Evolutionary conservation across 2,888 invertebrate genomes (phyloP).

Genomic region (Eilema caniola): DNA sequence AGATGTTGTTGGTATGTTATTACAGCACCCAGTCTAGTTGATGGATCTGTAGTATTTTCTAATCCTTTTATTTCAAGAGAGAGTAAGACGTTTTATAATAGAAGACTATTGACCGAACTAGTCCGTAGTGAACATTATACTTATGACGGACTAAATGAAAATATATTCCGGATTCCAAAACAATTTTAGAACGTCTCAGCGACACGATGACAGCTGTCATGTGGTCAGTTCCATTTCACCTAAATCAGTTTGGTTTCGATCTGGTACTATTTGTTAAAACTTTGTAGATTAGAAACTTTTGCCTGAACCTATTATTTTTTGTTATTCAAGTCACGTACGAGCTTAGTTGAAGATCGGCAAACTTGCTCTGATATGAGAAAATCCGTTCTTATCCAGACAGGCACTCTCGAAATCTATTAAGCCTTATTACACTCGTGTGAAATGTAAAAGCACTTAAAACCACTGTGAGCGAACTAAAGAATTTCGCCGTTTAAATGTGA

Average conservation of each 20-base stretch:
- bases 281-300: conserved; percentile 25
- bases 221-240: background rate
- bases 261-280: conserved; percentile 18
- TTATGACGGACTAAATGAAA: too few relatives aligned
- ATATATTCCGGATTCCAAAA: too few relatives aligned
- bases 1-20: too few relatives aligned
- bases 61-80: too few relatives aligned
- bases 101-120: too few relatives aligned
- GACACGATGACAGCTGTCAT: too few relatives aligned
- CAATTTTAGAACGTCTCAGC: background rate
- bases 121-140: too few relatives aligned
- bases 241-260: conserved; percentile 9
- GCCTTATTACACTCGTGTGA: conserved; percentile 28
- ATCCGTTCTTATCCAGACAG: conserved; percentile 24
- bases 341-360: conserved; percentile 23
- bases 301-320: conserved; percentile 1
- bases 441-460: conserved; percentile 42
- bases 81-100: too few relatives aligned
- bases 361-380: conserved; percentile 30
- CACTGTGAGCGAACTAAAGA: conserved; percentile 28
- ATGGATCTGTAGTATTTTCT: too few relatives aligned
- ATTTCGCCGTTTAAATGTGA: conserved; percentile 43
- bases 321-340: conserved; percentile 29
- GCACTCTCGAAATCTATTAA: conserved; percentile 39
- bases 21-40: too few relatives aligned